phyloP scores from a whole-genome alignment of 2,797 vertebrate genomes.

The Pipistrellus pygmaeus region DNA sequence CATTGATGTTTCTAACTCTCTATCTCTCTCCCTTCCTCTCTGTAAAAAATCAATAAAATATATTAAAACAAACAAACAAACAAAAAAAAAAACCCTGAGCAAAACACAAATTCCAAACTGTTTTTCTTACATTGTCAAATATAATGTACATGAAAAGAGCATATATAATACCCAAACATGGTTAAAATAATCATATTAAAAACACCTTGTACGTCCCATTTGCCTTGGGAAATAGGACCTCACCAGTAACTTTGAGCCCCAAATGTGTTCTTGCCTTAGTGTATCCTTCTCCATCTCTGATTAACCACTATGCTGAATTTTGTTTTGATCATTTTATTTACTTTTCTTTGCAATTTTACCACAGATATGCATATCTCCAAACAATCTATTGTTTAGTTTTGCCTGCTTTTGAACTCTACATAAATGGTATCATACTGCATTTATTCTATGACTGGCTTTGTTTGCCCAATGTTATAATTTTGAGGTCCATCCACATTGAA shows the following conservation, averaged over 20 bases:
- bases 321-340: conserved; percentile 46
- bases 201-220: background rate
- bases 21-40: too few relatives aligned
- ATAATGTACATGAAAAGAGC: background rate
- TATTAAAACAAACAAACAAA: too few relatives aligned
- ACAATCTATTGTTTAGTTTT: conserved; percentile 61
- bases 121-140: background rate
- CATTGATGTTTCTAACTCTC: too few relatives aligned
- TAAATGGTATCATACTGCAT: conserved; percentile 54
- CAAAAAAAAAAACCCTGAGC: background rate
- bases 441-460: conserved; percentile 50
- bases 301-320: conserved; percentile 47
- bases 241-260: background rate
- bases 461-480: conserved; percentile 46
- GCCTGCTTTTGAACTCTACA: conserved; percentile 66
- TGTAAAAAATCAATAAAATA: too few relatives aligned
- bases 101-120: background rate
- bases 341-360: conserved; percentile 70
- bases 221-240: background rate
- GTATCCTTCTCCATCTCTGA: conserved; percentile 37
- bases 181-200: conserved; percentile 42
- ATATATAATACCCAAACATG: background rate
- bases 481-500: conserved; percentile 50
- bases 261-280: background rate
- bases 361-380: conserved; percentile 62